Base-by-base conservation (phyloP, 2,113 vertebrate species). In the Maccullochella peelii region DNA sequence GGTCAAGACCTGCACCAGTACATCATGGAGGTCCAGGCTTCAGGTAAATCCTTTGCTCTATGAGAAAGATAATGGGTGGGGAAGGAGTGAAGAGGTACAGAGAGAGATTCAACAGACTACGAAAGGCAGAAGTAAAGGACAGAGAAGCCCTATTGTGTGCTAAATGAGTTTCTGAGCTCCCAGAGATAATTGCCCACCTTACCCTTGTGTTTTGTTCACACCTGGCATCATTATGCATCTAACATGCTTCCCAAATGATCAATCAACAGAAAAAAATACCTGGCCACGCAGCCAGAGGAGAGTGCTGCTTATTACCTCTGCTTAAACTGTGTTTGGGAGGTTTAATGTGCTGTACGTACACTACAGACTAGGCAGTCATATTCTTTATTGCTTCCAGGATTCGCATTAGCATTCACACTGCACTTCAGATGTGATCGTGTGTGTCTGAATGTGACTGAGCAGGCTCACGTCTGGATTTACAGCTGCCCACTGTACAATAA, bases 21-120 rank as follows among this genome's bases (percentile, higher is more conserved):
- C 91, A 99, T 99, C 92, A 99, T 99, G 98, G 98, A 99, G 89
- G 98, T 99, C 38, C 98, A 99, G 87, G 98, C 98, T 47, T 99
- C 98, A 96, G 98, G 98, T 99, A 80, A 38, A 38, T 50, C 16
- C 0, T 25, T 36, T 21, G 1, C 18, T 50, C 4, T 15, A 0
- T 7, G 9, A 66, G 9, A 20, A 38, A 20, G 20, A n/a, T 20
- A 55, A 52, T 21, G 11, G 38, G 25, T 8, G 3, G 11, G 49
- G 1, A 33, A 20, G 20, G 11, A 59, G 11, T 12, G 2, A 42
- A 42, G 38, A 14, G 9, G 20, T 14, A 14, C 1, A 63, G n/a
- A 44, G 14, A 69, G 5, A 70, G n/a, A 44, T 33, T 49, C 10
- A n/a, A 7, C 25, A 14, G 36, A n/a, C 36, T 14, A 62, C 3